Base-by-base conservation (phyloP, 2,797 vertebrate genomes). In the Lutjanus campechanus region DNA sequence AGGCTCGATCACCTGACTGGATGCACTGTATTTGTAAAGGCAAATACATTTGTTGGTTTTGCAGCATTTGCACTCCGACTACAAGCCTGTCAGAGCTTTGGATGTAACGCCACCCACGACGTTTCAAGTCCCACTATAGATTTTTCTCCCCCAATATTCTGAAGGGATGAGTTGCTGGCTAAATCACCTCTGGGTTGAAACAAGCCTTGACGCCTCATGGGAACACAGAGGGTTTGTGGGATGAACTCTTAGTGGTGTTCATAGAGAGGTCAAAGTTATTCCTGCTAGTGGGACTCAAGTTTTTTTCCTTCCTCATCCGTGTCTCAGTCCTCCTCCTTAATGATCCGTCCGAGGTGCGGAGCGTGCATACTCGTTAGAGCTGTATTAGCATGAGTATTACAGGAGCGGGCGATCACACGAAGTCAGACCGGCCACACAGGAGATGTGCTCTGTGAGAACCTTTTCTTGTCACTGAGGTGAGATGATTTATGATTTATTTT, bases 401-500 rank as follows among this genome's bases (percentile, higher is more conserved):
- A 78, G 79, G 56, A 84, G 73, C 81, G 41, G 87, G 82, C 66
- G 74, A 92, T 89, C 83, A 82, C 56, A 85, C 62, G 69, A 79
- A 86, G 80, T 88, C 85, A 79, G 91, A 82, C 81, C 40, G 79
- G 90, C 90, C 91, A 90, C 92, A 90, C 92, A 91, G 92, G 91
- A 93, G 89, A 86, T 81, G 80, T 76, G 73, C 88, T 92, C 90
- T 82, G 85, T 58, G 71, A 93, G 91, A 88, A 87, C 88, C 90
- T 84, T 89, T 86, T 70, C 78, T 81, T 94, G 93, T 95, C 94
- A 94, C 84, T 19, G 88, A 84, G 83, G 84, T 90, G 78, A 90
- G 92, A 94, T 94, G 94, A 95, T 95, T 95, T 95, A 94, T 95
- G 93, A 95, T 95, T 95, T 95, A 95, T 95, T 95, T 92, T 94